Conservation (phyloP, 2,888 invertebrate species). For the Sepiola atlantica region DNA sequence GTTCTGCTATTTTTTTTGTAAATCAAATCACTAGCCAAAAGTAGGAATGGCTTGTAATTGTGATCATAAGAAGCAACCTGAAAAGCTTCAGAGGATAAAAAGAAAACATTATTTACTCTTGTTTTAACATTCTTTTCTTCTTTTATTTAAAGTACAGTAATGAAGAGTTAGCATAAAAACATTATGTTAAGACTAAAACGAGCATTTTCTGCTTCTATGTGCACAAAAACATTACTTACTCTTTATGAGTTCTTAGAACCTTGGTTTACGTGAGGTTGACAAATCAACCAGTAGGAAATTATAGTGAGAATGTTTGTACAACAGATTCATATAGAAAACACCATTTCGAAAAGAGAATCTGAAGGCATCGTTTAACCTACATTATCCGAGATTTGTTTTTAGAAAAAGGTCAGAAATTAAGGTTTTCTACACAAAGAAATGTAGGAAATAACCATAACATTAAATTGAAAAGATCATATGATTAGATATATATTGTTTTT, state of each 20-base stretch:
- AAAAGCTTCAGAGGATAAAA: background rate
- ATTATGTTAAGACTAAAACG: background rate
- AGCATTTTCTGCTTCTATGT: background rate
- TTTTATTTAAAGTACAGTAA: background rate
- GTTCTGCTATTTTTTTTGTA: background rate
- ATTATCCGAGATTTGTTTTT: background rate
- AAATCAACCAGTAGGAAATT: background rate
- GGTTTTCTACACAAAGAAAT: too few relatives aligned
- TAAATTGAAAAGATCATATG: background rate
- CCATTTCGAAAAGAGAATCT: background rate
- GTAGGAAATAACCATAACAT: background rate
- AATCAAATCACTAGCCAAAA: constrained; percentile 4
- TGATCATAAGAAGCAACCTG: background rate
- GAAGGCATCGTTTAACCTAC: background rate
- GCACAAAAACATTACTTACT: background rate
- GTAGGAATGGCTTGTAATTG: background rate
- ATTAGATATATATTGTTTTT: too few relatives aligned
- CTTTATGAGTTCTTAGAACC: background rate
- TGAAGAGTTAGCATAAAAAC: background rate
- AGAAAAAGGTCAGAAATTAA: background rate
- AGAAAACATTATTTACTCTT: background rate
- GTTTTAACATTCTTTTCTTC: background rate
- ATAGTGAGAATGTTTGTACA: background rate
- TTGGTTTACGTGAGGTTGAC: background rate
- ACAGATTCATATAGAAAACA: background rate